Conservation (phyloP, 2,888 invertebrate species). For the Megastigmus dorsalis region DNA sequence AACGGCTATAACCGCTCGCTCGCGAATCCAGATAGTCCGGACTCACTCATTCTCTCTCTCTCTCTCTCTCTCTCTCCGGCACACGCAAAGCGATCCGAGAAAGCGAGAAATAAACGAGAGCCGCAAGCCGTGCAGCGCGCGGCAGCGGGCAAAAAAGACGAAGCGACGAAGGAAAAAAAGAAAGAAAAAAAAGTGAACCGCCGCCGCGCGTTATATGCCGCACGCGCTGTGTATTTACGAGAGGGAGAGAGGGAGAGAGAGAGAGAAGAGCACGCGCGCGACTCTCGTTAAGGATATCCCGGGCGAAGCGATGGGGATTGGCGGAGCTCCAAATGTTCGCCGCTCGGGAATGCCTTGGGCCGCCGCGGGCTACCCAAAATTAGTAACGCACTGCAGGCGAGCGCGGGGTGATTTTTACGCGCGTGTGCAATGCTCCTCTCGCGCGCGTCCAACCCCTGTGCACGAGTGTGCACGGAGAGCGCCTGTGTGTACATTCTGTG, state of each 20-base stretch:
- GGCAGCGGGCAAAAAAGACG: background rate
- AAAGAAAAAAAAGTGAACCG: background rate
- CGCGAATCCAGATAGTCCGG: no score
- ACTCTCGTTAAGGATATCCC: constrained; percentile 31
- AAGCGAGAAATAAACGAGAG: no score
- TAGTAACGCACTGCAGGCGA: constrained; percentile 18
- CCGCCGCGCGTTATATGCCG: no score
- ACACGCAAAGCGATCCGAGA: background rate
- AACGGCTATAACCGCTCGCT: no score
- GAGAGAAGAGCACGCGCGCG: background rate
- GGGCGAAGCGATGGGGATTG: background rate
- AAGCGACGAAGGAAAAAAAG: background rate
- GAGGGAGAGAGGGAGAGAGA: no score
- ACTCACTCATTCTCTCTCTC: no score
- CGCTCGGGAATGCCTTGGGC: background rate
- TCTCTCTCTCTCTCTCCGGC: background rate
- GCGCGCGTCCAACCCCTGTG: background rate
- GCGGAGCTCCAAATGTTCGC: constrained; percentile 29
- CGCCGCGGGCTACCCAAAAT: constrained; percentile 24
- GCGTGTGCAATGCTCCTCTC: background rate
- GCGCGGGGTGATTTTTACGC: background rate
- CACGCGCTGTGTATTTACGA: no score
- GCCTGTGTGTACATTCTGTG: no score
- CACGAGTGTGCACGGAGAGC: background rate
- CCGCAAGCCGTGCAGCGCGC: no score